A percentile compares a stretch with the other conserved stretches of the same genome.
Conservation (phyloP, 1,140 invertebrate species). For the Zaprionus kolodkinae region DNA sequence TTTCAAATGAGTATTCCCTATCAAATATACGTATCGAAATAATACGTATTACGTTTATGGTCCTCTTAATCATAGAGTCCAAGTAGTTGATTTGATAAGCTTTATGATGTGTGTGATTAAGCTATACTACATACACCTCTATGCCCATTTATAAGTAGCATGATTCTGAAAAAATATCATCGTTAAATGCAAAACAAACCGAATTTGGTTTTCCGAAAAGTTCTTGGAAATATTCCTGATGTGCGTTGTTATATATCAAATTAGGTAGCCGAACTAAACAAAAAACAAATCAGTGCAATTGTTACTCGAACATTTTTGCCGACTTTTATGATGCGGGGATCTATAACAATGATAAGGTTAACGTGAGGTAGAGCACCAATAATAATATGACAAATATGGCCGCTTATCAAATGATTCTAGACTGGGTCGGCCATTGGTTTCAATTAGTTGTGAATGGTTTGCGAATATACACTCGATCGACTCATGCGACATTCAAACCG, state of each 20-base stretch:
- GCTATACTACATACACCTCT: too few species aligned
- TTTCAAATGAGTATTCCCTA: neutral
- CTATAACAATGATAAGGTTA: slow-evolving; percentile 1
- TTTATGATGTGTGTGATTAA: neutral
- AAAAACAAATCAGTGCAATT: neutral
- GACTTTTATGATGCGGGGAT: neutral
- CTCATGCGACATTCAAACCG: neutral
- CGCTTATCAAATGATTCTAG: slow-evolving; percentile 42
- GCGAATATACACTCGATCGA: slow-evolving; percentile 10
- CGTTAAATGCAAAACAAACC: neutral
- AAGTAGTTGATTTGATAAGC: slow-evolving; percentile 1
- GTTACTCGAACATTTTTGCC: neutral
- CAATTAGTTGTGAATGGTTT: slow-evolving; percentile 5
- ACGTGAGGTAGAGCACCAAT: neutral
- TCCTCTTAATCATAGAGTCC: neutral
- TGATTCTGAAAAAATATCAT: neutral
- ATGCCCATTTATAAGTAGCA: neutral
- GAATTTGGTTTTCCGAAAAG: neutral
- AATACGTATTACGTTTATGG: neutral
- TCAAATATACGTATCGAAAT: too few species aligned
- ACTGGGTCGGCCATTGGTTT: slow-evolving; percentile 19
- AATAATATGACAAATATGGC: slow-evolving; percentile 30
- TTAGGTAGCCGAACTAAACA: too few species aligned
- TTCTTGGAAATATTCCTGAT: neutral
- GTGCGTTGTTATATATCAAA: neutral